Base-by-base conservation (phyloP, 2,888 invertebrate genomes). In the Eupithecia insigniata region DNA sequence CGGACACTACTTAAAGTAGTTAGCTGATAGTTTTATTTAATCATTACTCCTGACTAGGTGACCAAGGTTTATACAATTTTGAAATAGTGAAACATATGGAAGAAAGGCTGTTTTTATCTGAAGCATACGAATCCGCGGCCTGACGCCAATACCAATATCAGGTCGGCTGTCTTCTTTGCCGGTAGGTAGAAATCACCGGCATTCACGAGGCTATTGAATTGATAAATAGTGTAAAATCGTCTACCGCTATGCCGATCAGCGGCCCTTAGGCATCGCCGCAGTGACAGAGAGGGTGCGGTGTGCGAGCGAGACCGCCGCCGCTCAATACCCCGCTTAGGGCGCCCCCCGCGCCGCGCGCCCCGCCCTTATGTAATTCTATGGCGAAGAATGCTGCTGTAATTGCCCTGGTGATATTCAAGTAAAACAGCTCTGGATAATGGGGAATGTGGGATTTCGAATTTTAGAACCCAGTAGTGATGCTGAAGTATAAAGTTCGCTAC, bases 381-480 rank as follows among this genome's bases (percentile, higher is more conserved):
- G 84, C 82, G 82, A 81, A 84, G 85, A 85, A 84, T 85, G 84
- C 84, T 85, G 82, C 83, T 83, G 83, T 87, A 88, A 88, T 89
- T 88, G 87, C 84, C 69, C 84, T 81, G 80, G 79, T 83, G 83
- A 84, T 86, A 83, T 86, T 85, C 80, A 81, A 58, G 60, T 66
- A 26, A 26, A 65, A 70, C 58, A n/a, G 64, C 62, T 64, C 36
- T 43, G 22, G 22, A 46, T 72, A 22, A 61, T 64, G 46, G 14
- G 28, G 18, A 55, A 28, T 67, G n/a, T 14, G 26, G 64, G 26
- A 26, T 64, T 64, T 34, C n/a, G 62, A 34, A 64, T 26, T 26
- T 4, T 5, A 55, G 55, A 55, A 14, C 14, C 26, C 26, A 26
- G 26, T 4, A 26, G 22, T 26, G 55, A 55, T 8, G 12, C 14